phyloP scores from a whole-genome alignment of 2,113 vertebrate species.

The Phyllostomus discolor region DNA sequence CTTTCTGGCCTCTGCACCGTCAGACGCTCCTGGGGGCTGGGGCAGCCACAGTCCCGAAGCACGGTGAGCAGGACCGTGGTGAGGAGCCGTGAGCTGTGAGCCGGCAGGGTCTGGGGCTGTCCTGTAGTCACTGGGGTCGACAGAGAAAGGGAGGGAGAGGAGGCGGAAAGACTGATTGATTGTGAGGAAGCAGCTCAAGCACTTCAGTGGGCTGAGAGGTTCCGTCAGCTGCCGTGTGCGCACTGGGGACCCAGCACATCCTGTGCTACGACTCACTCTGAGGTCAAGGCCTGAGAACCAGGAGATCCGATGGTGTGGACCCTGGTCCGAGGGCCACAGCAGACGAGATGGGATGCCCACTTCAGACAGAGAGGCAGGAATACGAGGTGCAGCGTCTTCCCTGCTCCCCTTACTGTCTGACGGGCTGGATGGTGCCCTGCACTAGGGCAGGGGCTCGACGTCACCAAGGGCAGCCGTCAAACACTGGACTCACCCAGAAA shows the following conservation, averaged over 20 bases:
- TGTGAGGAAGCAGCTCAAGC: not conserved
- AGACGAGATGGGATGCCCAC: not conserved
- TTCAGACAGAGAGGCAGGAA: not conserved
- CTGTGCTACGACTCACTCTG: not conserved
- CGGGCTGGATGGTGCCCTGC: not conserved
- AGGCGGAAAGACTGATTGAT: not conserved
- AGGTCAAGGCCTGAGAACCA: not conserved
- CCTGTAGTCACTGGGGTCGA: too few species aligned
- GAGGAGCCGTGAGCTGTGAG: rapidly evolving
- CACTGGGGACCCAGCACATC: not conserved
- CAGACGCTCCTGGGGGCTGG: not conserved
- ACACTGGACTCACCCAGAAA: not conserved
- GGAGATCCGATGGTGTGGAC: not conserved
- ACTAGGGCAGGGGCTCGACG: too few species aligned
- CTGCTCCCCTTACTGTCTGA: too few species aligned
- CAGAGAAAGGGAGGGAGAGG: not conserved
- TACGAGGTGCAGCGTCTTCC: not conserved
- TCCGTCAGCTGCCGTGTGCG: not conserved
- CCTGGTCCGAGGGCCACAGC: not conserved
- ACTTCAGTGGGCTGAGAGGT: not conserved
- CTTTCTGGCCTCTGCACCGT: not conserved
- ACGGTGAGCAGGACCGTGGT: not conserved
- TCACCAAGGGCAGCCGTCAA: not conserved
- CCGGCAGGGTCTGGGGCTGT: not conserved
- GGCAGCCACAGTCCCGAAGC: not conserved